Percentiles rank a stretch among this genome's conserved stretches.
Conservation (phyloP, 37 sponge, comb jelly and placozoan genomes). For the Spongia lamella region DNA sequence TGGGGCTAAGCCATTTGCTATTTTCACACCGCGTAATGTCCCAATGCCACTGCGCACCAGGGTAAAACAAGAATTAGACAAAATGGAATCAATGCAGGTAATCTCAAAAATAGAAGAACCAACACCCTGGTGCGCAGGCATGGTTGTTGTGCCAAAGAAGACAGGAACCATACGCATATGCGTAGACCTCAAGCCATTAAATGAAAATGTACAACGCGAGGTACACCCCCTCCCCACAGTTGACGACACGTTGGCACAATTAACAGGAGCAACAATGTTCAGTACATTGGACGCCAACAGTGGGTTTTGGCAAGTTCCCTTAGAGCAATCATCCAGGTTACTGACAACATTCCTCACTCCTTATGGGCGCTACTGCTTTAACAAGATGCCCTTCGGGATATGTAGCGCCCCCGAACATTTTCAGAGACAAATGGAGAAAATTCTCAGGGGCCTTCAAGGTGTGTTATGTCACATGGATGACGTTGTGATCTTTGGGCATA, state of each 20-base stretch:
- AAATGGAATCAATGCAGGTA: constrained; percentile 20
- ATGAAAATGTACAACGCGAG: constrained; percentile 12
- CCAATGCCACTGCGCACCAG: constrained; percentile 7
- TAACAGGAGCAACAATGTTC: constrained; percentile 18
- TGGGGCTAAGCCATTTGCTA: constrained; percentile 12
- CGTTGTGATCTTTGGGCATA: no score
- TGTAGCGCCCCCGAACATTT: no score
- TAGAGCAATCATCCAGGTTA: constrained; percentile 4
- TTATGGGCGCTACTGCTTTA: no score
- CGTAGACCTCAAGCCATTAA: no score
- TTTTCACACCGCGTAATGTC: constrained; percentile 13
- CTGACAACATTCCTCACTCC: constrained; percentile 34
- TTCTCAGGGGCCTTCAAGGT: no score
- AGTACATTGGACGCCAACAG: constrained; percentile 12
- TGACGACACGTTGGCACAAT: constrained; percentile 32
- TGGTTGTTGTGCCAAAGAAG: no score
- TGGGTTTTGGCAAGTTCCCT: constrained; percentile 40
- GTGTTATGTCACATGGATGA: no score
- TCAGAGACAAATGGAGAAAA: no score
- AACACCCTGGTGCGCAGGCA: no score
- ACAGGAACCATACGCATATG: constrained; percentile 21
- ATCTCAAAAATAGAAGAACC: no score
- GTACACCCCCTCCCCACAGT: constrained; percentile 23
- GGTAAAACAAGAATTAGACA: constrained; percentile 11
- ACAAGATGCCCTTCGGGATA: no score